Evolutionary conservation across 2,888 invertebrate species (phyloP), one percentile per base, ranked within the genome.

Genomic region (Polydrusus tereticollis): DNA sequence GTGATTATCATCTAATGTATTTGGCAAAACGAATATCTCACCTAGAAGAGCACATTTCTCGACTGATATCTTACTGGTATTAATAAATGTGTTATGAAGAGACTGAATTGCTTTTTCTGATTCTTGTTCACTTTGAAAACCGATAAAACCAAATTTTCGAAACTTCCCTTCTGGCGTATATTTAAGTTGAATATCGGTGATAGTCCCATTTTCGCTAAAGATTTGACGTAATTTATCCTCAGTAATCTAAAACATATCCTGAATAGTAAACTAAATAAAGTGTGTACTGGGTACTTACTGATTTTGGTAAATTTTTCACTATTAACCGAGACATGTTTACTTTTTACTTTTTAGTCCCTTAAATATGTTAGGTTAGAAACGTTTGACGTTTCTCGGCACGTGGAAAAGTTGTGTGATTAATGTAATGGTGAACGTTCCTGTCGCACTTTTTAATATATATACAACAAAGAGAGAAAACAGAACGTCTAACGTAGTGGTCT

Each of bases 181-280:
- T 84, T 98, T 99, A 6, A 99, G 86, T 80, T 96, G 95, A 6
- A 98, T 90, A 87, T 99, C 99, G 6, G 98, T 99, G 7, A 99
- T 91, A 75, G 90, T 90, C 20, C 97, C 97, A 81, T 94, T 93
- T 79, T 91, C 85, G 58, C 91, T 88, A 84, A 98, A 98, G 64
- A 93, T 83, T 77, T 91, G 89, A 78, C 90, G 90, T 12, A 98
- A 84, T 82, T 92, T 92, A 0, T 93, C 91, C 75, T 93, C 93
- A 12, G 92, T 93, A 76, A 94, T 90, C 96, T 97, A 81, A n/a
- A 82, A 75, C 77, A 75, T 57, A 36, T n/a, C n/a, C n/a, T 36
- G n/a, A 12, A n/a, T n/a, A n/a, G n/a, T 36, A n/a, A 36, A 36
- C n/a, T 0, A 29, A 43, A 47, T 65, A 63, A 66, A 7, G 60